A percentile compares a stretch with the other conserved stretches of the same genome.
These are phyloP conservation scores for Drosophila macrothrix DNA, from an alignment of 2,888 invertebrate species.

Conservation along the genomic window DNA sequence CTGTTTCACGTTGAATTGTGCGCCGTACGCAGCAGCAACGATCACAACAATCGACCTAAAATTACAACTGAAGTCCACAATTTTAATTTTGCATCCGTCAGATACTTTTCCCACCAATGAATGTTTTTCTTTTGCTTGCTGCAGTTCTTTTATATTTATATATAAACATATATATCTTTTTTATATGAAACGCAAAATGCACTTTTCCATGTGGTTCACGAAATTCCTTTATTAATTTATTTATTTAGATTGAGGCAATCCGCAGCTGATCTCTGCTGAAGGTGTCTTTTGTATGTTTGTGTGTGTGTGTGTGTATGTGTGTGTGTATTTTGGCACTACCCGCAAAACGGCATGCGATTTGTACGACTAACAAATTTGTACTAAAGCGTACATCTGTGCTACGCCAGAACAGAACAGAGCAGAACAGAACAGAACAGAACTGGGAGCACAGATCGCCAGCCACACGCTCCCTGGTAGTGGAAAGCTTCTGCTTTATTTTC, in stretches of 20 bases:
- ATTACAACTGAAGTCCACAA: slow-evolving; percentile 56
- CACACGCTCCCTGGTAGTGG: slow-evolving; percentile 38
- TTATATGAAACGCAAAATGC: slow-evolving; percentile 53
- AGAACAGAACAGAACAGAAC: slow-evolving; percentile 5
- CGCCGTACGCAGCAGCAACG: slow-evolving; percentile 27
- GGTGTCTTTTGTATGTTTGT: slow-evolving; percentile 35
- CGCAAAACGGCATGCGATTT: slow-evolving; percentile 67
- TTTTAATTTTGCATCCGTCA: slow-evolving; percentile 27
- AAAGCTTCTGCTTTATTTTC: slow-evolving; percentile 40
- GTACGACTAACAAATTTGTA: slow-evolving; percentile 73
- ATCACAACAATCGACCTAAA: slow-evolving; percentile 73
- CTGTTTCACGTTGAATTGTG: slow-evolving; percentile 61
- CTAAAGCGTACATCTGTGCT: slow-evolving; percentile 65
- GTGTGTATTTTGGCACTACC: slow-evolving; percentile 43
- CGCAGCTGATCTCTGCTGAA: slow-evolving; percentile 50
- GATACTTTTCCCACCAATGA: slow-evolving; percentile 38
- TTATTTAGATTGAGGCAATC: slow-evolving; percentile 66
- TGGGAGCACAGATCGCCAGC: slow-evolving; percentile 11
- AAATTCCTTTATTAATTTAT: slow-evolving; percentile 69
- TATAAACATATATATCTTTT: slow-evolving; percentile 23
- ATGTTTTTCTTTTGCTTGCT: slow-evolving; percentile 34
- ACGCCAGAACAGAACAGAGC: slow-evolving; percentile 45
- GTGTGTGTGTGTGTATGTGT: slow-evolving; percentile 23
- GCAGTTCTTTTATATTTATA: slow-evolving; percentile 27
- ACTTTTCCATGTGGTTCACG: slow-evolving; percentile 51